A percentile compares a stretch with the other conserved stretches of the same genome.
Conservation (phyloP, 2,113 vertebrate species). For the Pontoporia blainvillei region DNA sequence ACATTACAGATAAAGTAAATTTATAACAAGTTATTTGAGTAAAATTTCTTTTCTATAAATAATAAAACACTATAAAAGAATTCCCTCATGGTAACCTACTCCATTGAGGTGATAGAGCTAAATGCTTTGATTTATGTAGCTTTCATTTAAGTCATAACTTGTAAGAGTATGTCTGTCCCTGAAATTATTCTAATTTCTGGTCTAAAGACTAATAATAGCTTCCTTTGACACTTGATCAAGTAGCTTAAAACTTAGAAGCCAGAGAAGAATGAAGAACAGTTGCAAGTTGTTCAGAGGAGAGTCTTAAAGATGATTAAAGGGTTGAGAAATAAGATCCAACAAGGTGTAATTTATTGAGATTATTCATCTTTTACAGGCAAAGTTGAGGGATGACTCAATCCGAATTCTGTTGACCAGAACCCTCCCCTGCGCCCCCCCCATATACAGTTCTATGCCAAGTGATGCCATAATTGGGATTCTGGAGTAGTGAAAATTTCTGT, state of each 20-base stretch:
- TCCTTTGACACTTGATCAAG: conserved; percentile 58
- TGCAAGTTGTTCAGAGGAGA: background rate
- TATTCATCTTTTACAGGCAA: background rate
- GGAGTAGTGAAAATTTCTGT: background rate
- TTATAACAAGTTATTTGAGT: background rate
- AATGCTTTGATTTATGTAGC: background rate
- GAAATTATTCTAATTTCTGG: background rate
- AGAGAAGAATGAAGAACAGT: background rate
- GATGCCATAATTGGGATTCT: background rate
- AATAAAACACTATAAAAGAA: background rate
- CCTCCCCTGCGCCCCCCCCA: background rate
- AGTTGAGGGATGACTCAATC: background rate
- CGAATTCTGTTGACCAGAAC: background rate
- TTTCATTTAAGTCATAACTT: background rate
- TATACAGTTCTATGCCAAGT: background rate
- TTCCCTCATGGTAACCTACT: background rate
- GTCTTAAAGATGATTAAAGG: background rate
- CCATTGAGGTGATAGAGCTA: background rate
- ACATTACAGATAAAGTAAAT: background rate
- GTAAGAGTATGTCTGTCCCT: background rate
- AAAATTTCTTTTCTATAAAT: background rate
- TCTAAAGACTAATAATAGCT: conserved; percentile 22
- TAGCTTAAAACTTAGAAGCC: conserved; percentile 54
- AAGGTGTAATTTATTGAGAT: background rate
- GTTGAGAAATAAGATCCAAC: background rate